Base-by-base conservation (phyloP, 2,113 vertebrate species). In the Malurus elegans region DNA sequence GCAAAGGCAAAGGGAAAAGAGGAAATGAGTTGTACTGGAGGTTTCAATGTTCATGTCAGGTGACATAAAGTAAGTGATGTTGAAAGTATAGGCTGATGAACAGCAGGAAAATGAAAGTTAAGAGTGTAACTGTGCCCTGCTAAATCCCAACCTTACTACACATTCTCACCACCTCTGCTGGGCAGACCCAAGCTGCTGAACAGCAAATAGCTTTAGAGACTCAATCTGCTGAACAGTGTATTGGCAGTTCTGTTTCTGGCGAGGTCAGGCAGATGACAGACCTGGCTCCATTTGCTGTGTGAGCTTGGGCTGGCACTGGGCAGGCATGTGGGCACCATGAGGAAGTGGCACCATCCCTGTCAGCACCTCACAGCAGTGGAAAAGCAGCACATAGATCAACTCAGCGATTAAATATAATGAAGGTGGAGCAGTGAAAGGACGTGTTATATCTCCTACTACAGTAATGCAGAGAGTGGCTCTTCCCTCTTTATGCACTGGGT, bases 261-360 rank as follows among this genome's bases (percentile, higher is more conserved):
- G 0, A 58, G 67, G 14, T 54, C 73, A 81, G 78, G 51, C 61
- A 60, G 26, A 6, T 56, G 61, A 23, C 4, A 10, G 82, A 58
- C 38, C 47, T 47, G 56, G 32, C 44, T 65, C 2, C 0, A 19
- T 56, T 58, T 20, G 16, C n/a, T 1, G 0, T 10, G 18, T 12
- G 38, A 71, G 3, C 25, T 32, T 21, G 32, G 65, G 2, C 38
- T 47, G 60, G 45, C 44, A n/a, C 36, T 57, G 58, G 50, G 32
- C 36, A 57, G 50, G 25, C 17, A 4, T 4, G 26, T 64, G 61
- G 38, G 16, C 32, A 8, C 2, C 1, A 38, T 38, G 31, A 42
- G 18, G 47, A 71, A 38, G 50, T 73, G 60, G 51, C 73, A 91
- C n/a, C 51, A 9, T 34, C 29, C 60, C 44, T 42, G 8, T 45